These are phyloP conservation scores for Dasyurus viverrinus DNA, from an alignment of 2,113 vertebrate genomes.

Conservation along the genomic window DNA sequence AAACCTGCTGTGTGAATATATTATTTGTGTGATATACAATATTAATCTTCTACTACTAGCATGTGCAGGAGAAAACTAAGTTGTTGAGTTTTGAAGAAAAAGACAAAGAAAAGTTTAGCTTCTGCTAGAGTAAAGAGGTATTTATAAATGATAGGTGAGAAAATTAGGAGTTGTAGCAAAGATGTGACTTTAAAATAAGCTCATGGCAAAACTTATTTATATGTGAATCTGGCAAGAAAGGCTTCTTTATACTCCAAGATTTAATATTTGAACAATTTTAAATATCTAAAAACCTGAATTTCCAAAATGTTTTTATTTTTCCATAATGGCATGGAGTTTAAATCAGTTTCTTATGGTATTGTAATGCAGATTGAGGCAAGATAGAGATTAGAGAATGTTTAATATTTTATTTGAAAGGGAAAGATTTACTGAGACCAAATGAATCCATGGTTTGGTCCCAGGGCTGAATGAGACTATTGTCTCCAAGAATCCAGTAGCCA, in stretches of 20 bases:
- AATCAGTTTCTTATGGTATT: too few species aligned
- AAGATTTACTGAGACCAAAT: too few species aligned
- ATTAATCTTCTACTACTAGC: slow-evolving; percentile 56
- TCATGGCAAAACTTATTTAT: neutral
- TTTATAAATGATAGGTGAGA: neutral
- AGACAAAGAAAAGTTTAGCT: neutral
- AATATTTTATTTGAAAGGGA: too few species aligned
- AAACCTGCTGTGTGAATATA: slow-evolving; percentile 43
- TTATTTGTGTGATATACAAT: slow-evolving; percentile 38
- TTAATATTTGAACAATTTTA: neutral
- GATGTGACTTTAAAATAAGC: slow-evolving; percentile 23
- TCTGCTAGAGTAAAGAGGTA: neutral
- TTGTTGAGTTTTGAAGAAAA: neutral
- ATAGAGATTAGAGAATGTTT: too few species aligned
- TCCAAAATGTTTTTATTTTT: neutral
- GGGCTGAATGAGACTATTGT: too few species aligned
- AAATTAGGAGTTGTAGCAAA: neutral
- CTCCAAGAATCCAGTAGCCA: too few species aligned
- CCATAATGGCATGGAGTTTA: neutral
- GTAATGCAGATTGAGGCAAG: too few species aligned
- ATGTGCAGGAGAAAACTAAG: slow-evolving; percentile 42
- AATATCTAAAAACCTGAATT: neutral
- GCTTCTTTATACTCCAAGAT: neutral
- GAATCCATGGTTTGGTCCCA: too few species aligned
- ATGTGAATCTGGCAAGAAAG: neutral